phyloP scores from a whole-genome alignment of 2,888 invertebrate species.

The Halictus ligatus region DNA sequence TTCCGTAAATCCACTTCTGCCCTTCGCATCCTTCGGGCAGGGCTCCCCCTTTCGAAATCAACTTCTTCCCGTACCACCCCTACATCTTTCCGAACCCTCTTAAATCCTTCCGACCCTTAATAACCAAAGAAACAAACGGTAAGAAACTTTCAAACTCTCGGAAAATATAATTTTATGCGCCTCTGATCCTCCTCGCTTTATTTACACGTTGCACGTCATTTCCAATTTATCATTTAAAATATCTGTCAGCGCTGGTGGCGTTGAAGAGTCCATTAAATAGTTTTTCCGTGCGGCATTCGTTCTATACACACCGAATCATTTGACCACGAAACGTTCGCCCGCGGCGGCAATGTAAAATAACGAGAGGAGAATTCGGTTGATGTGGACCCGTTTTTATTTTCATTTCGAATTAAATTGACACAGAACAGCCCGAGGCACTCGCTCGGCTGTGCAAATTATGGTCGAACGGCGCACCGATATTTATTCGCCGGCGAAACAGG shows the following conservation, averaged over 20 bases:
- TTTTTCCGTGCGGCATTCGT: not conserved
- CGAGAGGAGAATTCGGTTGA: not conserved
- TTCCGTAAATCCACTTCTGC: not conserved
- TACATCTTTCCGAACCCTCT: too few relatives aligned
- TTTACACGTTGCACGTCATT: not conserved
- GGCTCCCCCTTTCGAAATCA: too few relatives aligned
- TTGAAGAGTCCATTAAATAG: not conserved
- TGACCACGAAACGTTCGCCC: not conserved
- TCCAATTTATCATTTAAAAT: not conserved
- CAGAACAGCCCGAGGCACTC: not conserved
- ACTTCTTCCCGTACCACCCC: too few relatives aligned
- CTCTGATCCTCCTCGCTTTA: not conserved
- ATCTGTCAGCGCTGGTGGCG: not conserved
- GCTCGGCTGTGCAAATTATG: not conserved
- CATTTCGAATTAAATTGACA: not conserved
- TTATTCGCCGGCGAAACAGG: not conserved
- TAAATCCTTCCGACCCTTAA: too few relatives aligned
- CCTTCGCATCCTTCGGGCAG: too few relatives aligned
- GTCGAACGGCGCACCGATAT: not conserved
- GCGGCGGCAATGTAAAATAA: not conserved
- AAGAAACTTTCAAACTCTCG: too few relatives aligned
- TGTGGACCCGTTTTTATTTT: not conserved
- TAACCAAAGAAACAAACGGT: too few relatives aligned
- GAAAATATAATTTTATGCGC: too few relatives aligned
- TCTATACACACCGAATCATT: not conserved